These are phyloP conservation scores for Dicrostonyx torquatus DNA, from an alignment of 2,797 vertebrate species.

Conservation along the genomic window DNA sequence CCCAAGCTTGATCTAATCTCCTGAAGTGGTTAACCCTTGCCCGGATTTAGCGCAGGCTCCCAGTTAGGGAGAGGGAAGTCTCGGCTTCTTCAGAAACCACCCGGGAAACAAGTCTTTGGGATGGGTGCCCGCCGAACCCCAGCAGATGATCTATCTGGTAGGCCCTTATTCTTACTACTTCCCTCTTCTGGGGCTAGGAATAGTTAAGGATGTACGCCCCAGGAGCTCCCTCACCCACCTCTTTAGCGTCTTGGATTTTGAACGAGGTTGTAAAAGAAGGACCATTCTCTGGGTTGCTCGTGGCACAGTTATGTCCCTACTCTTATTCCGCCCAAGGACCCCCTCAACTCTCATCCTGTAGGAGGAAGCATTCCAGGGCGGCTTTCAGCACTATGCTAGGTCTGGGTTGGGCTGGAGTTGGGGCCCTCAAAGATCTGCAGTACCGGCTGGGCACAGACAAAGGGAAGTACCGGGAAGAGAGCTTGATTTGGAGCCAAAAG, in stretches of 20 bases:
- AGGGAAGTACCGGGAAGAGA: not conserved
- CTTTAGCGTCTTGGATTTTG: not conserved
- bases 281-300: not conserved
- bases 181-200: not conserved
- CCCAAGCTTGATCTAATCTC: conserved; percentile 78
- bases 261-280: not conserved
- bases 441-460: not conserved
- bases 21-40: conserved; percentile 83
- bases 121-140: not conserved
- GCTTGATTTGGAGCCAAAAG: conserved; percentile 5
- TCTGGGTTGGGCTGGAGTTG: not conserved
- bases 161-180: not conserved
- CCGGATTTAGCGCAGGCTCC: conserved; percentile 58
- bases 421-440: not conserved
- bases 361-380: not conserved
- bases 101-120: not conserved
- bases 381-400: not conserved
- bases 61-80: conserved; percentile 49
- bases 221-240: not conserved
- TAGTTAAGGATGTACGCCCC: not conserved
- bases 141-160: not conserved
- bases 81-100: conserved; percentile 1
- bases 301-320: not conserved
- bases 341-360: not conserved
- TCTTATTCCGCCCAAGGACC: not conserved